Conservation (phyloP, 2,888 invertebrate species). For the Heliconius ismenius region DNA sequence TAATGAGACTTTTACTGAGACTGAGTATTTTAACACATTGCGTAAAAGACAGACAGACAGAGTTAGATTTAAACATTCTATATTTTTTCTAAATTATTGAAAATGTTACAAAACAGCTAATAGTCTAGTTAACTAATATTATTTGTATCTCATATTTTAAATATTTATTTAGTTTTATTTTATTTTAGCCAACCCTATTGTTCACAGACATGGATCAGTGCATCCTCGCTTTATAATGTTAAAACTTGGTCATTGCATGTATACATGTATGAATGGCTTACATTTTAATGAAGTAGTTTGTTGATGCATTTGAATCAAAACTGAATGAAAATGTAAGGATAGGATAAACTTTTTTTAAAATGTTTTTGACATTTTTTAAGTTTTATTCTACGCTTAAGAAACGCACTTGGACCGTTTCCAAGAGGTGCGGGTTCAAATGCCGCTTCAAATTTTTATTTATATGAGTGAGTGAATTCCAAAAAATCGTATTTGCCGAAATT, state of each 20-base stretch:
- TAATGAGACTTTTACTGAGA: too few relatives aligned
- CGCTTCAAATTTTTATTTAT: not conserved
- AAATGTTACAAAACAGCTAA: not conserved
- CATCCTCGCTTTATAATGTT: slow-evolving; percentile 29
- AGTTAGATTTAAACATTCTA: too few relatives aligned
- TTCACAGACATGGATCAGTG: slow-evolving; percentile 31
- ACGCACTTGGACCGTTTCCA: too few relatives aligned
- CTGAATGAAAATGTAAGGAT: not conserved
- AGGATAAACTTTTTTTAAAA: not conserved
- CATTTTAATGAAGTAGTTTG: slow-evolving; percentile 12
- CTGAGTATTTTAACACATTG: too few relatives aligned
- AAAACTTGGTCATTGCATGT: slow-evolving; percentile 23
- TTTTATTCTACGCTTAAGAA: too few relatives aligned
- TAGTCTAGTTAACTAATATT: not conserved
- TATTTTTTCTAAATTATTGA: too few relatives aligned
- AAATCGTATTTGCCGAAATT: too few relatives aligned
- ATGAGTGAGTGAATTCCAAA: too few relatives aligned
- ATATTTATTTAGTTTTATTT: not conserved
- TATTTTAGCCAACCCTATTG: slow-evolving; percentile 23
- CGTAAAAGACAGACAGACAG: too few relatives aligned
- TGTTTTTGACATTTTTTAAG: too few relatives aligned
- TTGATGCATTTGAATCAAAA: not conserved
- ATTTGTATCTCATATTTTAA: not conserved
- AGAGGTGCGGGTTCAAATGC: too few relatives aligned
- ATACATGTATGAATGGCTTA: slow-evolving; percentile 20